Evolutionary conservation across 2,797 vertebrate species (phyloP), one percentile per base, ranked within the genome.

Genomic region (Tadarida brasiliensis): DNA sequence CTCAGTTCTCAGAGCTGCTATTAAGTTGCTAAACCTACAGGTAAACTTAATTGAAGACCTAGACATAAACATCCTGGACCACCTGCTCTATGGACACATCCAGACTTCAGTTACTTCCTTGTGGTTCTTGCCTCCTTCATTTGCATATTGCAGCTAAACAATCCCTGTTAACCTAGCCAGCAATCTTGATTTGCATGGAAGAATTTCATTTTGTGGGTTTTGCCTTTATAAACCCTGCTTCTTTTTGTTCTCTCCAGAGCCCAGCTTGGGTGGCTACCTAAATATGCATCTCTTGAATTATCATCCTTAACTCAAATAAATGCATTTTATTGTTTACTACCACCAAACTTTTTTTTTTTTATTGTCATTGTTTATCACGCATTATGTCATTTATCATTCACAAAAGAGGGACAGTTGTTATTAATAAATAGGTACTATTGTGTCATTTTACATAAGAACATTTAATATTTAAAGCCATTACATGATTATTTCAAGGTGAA

Each of bases 401-500:
- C 26, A 78, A 59, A 87, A 56, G 22, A 22, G 8, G 11, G 12
- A 7, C 39, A 82, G 14, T 39, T 73, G 22, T 14, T 67, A 19
- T 33, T 33, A 20, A 51, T 74, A 74, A 51, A 74, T 30, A 51
- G 28, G 73, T n/a, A 76, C 47, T 49, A 49, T 30, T 51, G 5
- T 20, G 19, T 30, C 73, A 76, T 30, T 76, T 76, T 76, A n/a
- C 44, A 15, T 19, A 61, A 67, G 20, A 80, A 91, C 82, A 22
- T 26, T 59, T 82, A 73, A 92, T 28, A 92, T 61, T 73, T 86
- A 70, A 94, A 65, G 24, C 5, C 63, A 81, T 80, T 63, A 71
- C 20, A 39, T 83, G 15, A 26, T 28, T 77, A 81, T 59, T 14
- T 15, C 15, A 56, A 71, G 4, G 1, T 51, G 74, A 76, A 54